Conservation (phyloP, 2,797 vertebrate genomes). For the Apodemus agrarius region DNA sequence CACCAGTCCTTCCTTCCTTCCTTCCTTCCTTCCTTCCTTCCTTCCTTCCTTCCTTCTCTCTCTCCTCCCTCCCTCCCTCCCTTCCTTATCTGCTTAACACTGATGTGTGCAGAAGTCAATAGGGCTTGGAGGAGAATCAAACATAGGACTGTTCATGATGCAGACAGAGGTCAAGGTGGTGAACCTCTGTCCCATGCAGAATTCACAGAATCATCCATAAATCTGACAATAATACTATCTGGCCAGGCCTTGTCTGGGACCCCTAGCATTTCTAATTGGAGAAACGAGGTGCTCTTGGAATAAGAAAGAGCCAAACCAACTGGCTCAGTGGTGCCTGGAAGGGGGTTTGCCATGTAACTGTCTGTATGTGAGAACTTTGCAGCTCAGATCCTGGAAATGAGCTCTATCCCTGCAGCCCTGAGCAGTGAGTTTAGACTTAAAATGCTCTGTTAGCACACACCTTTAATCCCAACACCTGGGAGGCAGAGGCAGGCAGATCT, state of each 20-base stretch:
- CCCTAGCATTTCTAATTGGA: background rate
- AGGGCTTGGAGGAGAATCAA: background rate
- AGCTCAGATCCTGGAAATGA: background rate
- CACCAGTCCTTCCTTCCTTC: background rate
- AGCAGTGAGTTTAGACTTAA: background rate
- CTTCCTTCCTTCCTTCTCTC: background rate
- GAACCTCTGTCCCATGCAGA: background rate
- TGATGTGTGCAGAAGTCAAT: background rate
- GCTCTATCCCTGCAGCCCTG: background rate
- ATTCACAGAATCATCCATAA: background rate
- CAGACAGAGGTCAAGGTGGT: background rate
- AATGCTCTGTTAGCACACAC: background rate
- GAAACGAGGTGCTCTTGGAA: background rate
- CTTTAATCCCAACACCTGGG: background rate
- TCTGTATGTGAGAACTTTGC: rapidly evolving
- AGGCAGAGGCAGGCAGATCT: background rate
- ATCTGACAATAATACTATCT: background rate
- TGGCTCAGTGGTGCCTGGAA: background rate
- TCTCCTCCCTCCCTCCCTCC: background rate
- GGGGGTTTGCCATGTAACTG: background rate
- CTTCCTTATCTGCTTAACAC: background rate
- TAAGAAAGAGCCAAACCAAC: background rate
- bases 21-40: background rate
- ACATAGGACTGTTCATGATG: background rate
- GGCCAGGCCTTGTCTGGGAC: rapidly evolving